Base-by-base conservation (phyloP, 2,888 invertebrate species). In the Hoplodrina ambigua region DNA sequence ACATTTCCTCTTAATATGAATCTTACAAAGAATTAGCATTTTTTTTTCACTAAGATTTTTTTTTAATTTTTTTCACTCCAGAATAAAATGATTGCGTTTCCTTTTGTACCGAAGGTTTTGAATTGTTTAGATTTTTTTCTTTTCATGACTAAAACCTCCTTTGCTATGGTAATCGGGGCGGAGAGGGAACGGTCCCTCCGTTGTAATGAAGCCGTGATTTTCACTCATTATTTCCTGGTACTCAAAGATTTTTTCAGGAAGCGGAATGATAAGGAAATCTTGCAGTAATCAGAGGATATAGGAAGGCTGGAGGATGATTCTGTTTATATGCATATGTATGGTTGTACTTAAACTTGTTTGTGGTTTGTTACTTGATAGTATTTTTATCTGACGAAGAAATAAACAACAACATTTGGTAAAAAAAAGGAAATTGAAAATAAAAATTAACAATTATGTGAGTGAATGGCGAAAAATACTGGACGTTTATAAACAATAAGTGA, bases 161-260 rank as follows among this genome's bases (percentile, higher is more conserved):
- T 84, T 80, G 77, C 82, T 82, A 84, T 84, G 86, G 82, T 84
- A 85, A 85, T 84, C 78, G 67, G 75, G 74, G 73, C 60, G 69
- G 30, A 67, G 63, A 72, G 80, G 79, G 70, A 77, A 17, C 17
- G 46, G 15, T 46, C 17, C 46, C 46, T 46, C 62, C 70, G 75
- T 72, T 75, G 85, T 86, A 88, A 88, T 87, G 84, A 84, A 81
- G 71, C 72, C 77, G 75, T 72, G 86, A 80, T 86, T 80, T 62
- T 76, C 78, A 84, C 84, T 88, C 85, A 87, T 88, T 88, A 86
- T 87, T 82, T 82, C 58, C 65, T 75, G 78, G 75, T 57, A 66
- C 76, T 75, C 57, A 62, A 79, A 79, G 79, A 76, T 80, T 80
- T 78, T 63, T 76, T 63, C 59, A 71, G 59, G 71, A 74, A 74